A percentile compares a stretch with the other conserved stretches of the same genome.
Conservation (phyloP, 2,113 vertebrate genomes). For the Cryptotis parvus region DNA sequence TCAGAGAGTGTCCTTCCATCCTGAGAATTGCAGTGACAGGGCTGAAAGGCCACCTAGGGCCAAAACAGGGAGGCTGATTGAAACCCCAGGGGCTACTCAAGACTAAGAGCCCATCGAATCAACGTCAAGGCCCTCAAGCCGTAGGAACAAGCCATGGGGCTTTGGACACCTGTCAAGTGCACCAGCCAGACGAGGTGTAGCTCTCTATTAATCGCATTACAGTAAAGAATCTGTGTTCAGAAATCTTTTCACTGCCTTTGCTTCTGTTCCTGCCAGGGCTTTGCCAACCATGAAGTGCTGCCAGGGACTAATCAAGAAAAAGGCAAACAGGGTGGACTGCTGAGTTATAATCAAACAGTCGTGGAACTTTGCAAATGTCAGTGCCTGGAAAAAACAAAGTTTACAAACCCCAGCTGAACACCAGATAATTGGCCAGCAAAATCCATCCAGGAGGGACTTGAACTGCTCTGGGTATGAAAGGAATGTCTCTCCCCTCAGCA, state of each 20-base stretch:
- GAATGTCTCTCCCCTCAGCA: slow-evolving; percentile 48
- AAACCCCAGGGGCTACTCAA: not conserved
- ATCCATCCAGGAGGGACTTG: slow-evolving; percentile 35
- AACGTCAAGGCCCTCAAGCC: not conserved
- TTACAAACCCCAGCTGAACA: slow-evolving; percentile 35
- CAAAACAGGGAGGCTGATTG: not conserved
- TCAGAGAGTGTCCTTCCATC: not conserved
- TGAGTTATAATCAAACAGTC: slow-evolving; percentile 40
- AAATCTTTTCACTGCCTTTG: not conserved
- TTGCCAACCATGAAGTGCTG: not conserved
- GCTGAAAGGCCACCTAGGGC: not conserved
- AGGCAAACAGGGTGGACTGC: not conserved
- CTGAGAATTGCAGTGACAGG: not conserved
- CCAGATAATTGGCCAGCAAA: slow-evolving; percentile 55
- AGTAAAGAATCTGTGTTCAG: not conserved
- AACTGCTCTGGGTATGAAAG: slow-evolving; percentile 47
- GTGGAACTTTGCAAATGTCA: not conserved
- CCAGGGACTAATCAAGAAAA: not conserved
- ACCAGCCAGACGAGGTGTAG: not conserved
- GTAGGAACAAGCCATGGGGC: not conserved
- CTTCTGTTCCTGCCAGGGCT: not conserved
- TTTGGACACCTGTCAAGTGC: not conserved
- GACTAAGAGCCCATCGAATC: not conserved
- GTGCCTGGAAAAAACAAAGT: slow-evolving; percentile 20
- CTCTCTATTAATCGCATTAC: not conserved